A percentile compares a stretch with the other conserved stretches of the same genome.
Conservation (phyloP, 2,113 vertebrate species). For the Orientallactaga bullata region DNA sequence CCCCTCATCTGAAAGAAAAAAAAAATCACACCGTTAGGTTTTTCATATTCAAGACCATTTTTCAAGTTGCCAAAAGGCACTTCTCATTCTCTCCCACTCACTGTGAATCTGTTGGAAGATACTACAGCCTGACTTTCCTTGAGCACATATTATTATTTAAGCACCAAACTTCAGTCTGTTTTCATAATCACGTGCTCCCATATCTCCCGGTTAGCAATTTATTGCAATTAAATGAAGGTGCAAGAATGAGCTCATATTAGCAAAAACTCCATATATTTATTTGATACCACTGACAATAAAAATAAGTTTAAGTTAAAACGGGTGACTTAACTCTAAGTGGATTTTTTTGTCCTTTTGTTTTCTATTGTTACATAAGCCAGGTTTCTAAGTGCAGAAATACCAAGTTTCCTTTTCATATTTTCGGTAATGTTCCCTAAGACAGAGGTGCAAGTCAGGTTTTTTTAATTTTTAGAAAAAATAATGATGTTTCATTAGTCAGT, state of each 20-base stretch:
- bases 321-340: neutral
- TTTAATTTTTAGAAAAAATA: neutral
- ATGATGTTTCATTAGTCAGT: conserved; percentile 48
- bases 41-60: conserved; percentile 39
- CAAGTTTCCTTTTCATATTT: conserved; percentile 36
- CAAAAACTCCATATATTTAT: conserved; percentile 4
- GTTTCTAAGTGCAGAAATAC: neutral
- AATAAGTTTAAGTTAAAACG: conserved; percentile 49
- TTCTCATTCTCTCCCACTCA: neutral
- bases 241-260: conserved; percentile 1
- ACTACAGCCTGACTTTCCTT: neutral
- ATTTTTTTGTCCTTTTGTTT: neutral
- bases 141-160: conserved; percentile 32
- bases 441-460: neutral
- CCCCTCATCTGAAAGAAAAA: conserved; percentile 47
- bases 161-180: neutral
- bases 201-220: conserved; percentile 35
- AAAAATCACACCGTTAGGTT: conserved; percentile 48
- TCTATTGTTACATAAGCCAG: neutral
- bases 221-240: conserved; percentile 30
- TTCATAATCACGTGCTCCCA: conserved; percentile 33
- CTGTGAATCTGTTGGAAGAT: neutral
- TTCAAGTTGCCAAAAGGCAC: conserved; percentile 50
- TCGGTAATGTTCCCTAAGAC: conserved; percentile 34
- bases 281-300: neutral